A percentile compares a stretch with the other conserved stretches of the same genome.
Evolutionary conservation across 2,797 vertebrate genomes (phyloP).

Genomic region (Clarias fuscus): DNA sequence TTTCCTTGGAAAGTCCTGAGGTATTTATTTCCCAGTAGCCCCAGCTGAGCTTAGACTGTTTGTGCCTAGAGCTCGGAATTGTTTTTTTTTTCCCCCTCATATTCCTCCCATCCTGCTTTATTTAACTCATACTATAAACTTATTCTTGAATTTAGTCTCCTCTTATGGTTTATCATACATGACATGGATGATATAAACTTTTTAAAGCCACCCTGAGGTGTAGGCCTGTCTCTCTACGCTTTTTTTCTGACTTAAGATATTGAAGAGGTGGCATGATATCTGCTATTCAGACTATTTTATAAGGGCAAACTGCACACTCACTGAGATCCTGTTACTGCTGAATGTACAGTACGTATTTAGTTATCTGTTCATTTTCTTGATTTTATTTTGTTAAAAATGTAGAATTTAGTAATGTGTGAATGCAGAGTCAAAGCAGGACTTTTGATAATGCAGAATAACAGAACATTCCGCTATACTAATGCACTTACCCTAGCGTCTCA

Average conservation of each 20-base stretch:
- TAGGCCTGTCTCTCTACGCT: slow-evolving; percentile 61
- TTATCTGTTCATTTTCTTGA: background rate
- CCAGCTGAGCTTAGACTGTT: slow-evolving; percentile 30
- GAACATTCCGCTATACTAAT: too few species aligned
- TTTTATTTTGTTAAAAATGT: slow-evolving; percentile 14
- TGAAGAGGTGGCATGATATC: background rate
- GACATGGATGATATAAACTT: slow-evolving; percentile 63
- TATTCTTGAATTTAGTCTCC: slow-evolving; percentile 64
- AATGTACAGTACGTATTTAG: background rate
- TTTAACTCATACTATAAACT: slow-evolving; percentile 59
- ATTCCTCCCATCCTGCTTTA: slow-evolving; percentile 59
- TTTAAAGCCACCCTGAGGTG: slow-evolving; percentile 66
- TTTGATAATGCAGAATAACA: too few species aligned
- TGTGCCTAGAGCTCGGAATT: slow-evolving; percentile 9
- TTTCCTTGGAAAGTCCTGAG: slow-evolving; percentile 58
- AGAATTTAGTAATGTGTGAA: background rate
- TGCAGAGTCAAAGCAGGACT: too few species aligned
- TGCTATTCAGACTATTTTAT: background rate
- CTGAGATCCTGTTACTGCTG: slow-evolving; percentile 12
- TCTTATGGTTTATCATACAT: slow-evolving; percentile 65
- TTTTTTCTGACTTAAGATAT: slow-evolving; percentile 17
- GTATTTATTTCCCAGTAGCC: slow-evolving; percentile 44
- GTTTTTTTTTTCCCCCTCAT: background rate
- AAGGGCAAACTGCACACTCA: background rate
- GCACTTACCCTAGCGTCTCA: too few species aligned